Evolutionary conservation across 2,113 vertebrate genomes (phyloP), one percentile per base, ranked within the genome.

Genomic region (Elgaria multicarinata): DNA sequence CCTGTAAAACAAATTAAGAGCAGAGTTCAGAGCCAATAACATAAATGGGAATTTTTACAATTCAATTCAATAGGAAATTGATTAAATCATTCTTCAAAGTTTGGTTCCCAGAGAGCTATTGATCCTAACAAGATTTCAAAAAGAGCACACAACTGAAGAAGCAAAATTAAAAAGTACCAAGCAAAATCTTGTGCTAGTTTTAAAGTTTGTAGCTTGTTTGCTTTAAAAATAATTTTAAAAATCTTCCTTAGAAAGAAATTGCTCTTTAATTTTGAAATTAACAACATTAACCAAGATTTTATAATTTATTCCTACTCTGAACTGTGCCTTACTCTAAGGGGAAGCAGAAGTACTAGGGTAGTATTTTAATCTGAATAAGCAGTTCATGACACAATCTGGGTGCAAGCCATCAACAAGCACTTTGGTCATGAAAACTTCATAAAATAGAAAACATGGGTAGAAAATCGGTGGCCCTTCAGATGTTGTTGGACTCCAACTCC

Each of bases 201-300:
- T 64, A 78, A 22, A 83, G 79, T n/a, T 89, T 87, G 87, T 18
- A 26, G 46, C 18, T 86, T 39, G 8, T 39, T 67, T 89, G 46
- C 42, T 77, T 36, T 0, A 36, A 55, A 81, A 58, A 75, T 46
- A 28, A 66, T n/a, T n/a, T n/a, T 5, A 82, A 31, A 62, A 5
- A 22, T 87, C 36, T 62, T 91, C 55, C 44, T 24, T n/a, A n/a
- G n/a, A n/a, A n/a, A n/a, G n/a, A n/a, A 18, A 83, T 1, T 50
- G 90, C 1, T 83, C 86, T 31, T 72, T 36, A 53, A n/a, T 14
- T 81, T 91, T 78, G 10, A 64, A 82, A 2, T 44, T 83, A 89
- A 46, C 36, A 24, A 22, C 0, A 85, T 46, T 46, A 13, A 8
- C 66, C 58, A 87, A 53, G 75, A 0, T 36, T 18, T 67, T 28